Evolutionary conservation across 2,113 vertebrate genomes (phyloP), one percentile per base, ranked within the genome.

Genomic region (Saguinus midas): DNA sequence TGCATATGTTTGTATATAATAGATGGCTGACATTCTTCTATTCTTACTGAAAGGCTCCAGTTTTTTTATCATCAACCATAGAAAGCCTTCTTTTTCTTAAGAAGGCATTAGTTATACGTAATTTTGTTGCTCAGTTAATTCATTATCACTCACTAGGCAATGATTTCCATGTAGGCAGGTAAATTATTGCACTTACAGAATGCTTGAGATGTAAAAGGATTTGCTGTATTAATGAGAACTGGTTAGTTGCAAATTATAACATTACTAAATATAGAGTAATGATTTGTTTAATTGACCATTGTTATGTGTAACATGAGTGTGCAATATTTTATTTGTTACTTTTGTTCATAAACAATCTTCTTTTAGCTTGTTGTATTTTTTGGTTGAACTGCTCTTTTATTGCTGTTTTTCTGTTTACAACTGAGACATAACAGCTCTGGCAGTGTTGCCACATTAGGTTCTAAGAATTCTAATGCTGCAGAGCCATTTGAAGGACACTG

Each of bases 401-500:
- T 92, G 45, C 29, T 61, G 12, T 91, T 91, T 64, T 81, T 55
- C 18, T 90, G 29, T 92, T 82, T 87, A 91, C 37, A 57, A 75
- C 94, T 76, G 87, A 75, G 10, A 75, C 89, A 89, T 86, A 96
- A 73, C 17, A 90, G 6, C 4, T 78, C 27, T 72, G 40, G 48
- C 17, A 96, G 32, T 29, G 61, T 87, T 87, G 45, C 8, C 14
- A 3, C 5, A 35, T 73, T 94, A 94, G 14, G 7, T 32, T 85
- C 21, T 55, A 50, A 76, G 64, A 87, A 92, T 94, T 66, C 23
- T 82, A 90, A 95, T 87, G 64, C 25, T 90, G 81, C 29, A 48
- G 20, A 87, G 25, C 43, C 80, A 79, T 96, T 78, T 96, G 94
- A 96, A 96, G 78, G 91, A 80, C 72, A 94, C 9, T n/a, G 50